Base-by-base conservation (phyloP, 2,113 vertebrate genomes). In the Maylandia zebra region DNA sequence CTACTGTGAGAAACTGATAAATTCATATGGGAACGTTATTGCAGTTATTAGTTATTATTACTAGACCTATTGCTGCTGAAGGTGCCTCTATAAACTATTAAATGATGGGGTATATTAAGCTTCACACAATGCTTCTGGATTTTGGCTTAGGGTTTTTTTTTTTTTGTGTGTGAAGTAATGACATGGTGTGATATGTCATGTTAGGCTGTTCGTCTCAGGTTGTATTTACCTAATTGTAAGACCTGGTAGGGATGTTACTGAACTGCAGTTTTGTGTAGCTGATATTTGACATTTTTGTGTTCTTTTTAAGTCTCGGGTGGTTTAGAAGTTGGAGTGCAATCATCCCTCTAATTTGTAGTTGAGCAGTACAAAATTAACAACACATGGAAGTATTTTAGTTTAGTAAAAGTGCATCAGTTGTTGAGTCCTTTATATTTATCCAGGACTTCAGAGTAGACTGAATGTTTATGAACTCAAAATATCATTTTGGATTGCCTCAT, bases 81-180 rank as follows among this genome's bases (percentile, higher is more conserved):
- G 22, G 22, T 30, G 41, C 14, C 5, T 17, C 13, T 74, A 48
- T 10, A 48, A 74, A 22, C 69, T 30, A 45, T 45, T 74, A 5
- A 45, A 74, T 45, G 8, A 48, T 17, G 41, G 41, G 6, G 22
- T 74, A 30, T 45, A 27, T 22, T 45, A 45, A 17, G 41, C 22
- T 45, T 27, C 13, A 5, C 38, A 74, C 8, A 45, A 16, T 27
- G 41, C 22, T 74, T 27, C 6, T 74, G 69, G 41, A 45, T 17
- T 45, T 74, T 30, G 38, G 38, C 41, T 45, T 27, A 10, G 4
- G 2, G 2, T 0, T 36, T 0, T 36, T 69, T 66, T 45, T n/a
- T 66, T 2, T 36, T 36, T 22, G 22, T 22, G 24, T 32, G 41
- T 74, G 22, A 74, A 45, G 9, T 74, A 74, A 45, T 27, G 69